phyloP scores from a whole-genome alignment of 1,140 invertebrate genomes.

The Hylaeus volcanicus region DNA sequence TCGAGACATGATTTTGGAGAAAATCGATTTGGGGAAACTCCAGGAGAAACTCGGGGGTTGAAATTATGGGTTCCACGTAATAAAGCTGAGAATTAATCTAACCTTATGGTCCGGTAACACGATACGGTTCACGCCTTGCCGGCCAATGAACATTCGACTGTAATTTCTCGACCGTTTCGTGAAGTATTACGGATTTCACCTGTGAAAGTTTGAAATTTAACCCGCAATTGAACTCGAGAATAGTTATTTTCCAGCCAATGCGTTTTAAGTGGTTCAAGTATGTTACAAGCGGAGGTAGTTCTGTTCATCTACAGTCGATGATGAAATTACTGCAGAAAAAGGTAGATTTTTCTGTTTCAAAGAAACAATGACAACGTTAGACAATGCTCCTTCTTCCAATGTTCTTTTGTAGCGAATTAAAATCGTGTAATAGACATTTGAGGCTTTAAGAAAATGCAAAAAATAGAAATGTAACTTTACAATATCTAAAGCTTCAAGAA shows the following conservation, averaged over 20 bases:
- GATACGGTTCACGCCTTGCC: constrained; percentile 1
- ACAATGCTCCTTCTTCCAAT: too few species aligned
- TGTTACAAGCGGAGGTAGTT: background rate
- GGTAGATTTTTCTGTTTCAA: background rate
- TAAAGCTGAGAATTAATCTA: background rate
- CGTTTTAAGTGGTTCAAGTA: background rate
- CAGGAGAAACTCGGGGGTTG: background rate
- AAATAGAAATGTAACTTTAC: too few species aligned
- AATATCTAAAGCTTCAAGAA: too few species aligned
- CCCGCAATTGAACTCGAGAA: background rate
- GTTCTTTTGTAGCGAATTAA: too few species aligned
- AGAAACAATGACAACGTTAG: too few species aligned
- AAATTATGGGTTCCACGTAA: background rate
- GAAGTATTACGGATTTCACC: constrained; percentile 14
- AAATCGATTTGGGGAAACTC: background rate
- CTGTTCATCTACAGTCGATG: too few species aligned
- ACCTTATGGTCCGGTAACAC: background rate
- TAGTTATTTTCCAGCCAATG: constrained; percentile 5
- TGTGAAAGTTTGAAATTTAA: constrained; percentile 37
- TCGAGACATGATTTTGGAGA: background rate
- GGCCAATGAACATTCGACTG: constrained; percentile 8
- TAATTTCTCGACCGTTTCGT: constrained; percentile 1
- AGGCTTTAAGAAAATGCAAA: too few species aligned
- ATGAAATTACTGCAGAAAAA: background rate
- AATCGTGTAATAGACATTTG: too few species aligned